Percentiles rank a stretch among this genome's conserved stretches.
Conservation (phyloP, 2,888 invertebrate genomes). For the Therioaphis trifolii region DNA sequence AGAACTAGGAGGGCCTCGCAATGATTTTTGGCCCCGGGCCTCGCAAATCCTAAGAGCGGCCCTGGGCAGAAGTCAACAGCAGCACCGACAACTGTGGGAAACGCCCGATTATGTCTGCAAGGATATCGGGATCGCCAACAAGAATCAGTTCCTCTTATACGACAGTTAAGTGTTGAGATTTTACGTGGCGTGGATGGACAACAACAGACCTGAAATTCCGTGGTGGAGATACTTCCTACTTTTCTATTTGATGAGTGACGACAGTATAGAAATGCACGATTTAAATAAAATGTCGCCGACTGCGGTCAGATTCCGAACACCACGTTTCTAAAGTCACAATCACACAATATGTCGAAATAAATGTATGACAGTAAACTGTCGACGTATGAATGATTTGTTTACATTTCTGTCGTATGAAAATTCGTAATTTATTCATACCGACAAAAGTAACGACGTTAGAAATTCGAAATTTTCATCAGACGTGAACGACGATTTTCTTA, state of each 20-base stretch:
- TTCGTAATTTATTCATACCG: too few relatives aligned
- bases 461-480: too few relatives aligned
- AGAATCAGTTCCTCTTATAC: constrained; percentile 80
- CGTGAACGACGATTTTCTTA: too few relatives aligned
- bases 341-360: too few relatives aligned
- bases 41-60: too few relatives aligned
- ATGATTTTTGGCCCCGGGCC: too few relatives aligned
- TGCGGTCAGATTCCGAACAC: constrained; percentile 82
- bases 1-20: too few relatives aligned
- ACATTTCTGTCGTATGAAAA: too few relatives aligned
- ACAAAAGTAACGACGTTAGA: too few relatives aligned
- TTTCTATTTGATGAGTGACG: constrained; percentile 83
- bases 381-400: too few relatives aligned
- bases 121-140: constrained; percentile 71
- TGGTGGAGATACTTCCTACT: constrained; percentile 71
- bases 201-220: constrained; percentile 73
- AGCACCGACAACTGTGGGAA: not conserved
- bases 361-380: too few relatives aligned
- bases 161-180: constrained; percentile 84
- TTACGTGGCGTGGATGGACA: constrained; percentile 77
- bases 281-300: constrained; percentile 75
- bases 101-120: not conserved
- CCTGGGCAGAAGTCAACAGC: constrained; percentile 67
- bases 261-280: constrained; percentile 83
- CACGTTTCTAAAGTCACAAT: constrained; percentile 78